Conservation (phyloP, 2,797 vertebrate genomes). For the Antennarius maculatus region DNA sequence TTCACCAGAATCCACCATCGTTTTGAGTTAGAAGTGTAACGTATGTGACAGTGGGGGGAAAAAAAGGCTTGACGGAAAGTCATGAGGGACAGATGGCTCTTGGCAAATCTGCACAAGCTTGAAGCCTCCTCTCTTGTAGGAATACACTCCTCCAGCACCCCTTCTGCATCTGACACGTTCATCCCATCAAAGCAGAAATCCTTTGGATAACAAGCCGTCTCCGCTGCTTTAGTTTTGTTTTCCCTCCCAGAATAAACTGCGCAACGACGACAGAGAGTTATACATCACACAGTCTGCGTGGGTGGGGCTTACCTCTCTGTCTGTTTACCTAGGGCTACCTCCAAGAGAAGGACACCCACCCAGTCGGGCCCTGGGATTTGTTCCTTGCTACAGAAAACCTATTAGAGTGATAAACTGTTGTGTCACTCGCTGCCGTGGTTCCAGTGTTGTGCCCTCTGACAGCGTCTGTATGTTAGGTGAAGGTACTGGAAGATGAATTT, state of each 20-base stretch:
- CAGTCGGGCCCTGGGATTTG: slow-evolving; percentile 53
- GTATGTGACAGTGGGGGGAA: slow-evolving; percentile 12
- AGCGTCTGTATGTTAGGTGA: slow-evolving; percentile 1
- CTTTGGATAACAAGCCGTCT: slow-evolving; percentile 73
- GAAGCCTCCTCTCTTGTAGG: slow-evolving; percentile 48
- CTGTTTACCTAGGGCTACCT: slow-evolving; percentile 48
- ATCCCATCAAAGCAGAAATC: slow-evolving; percentile 73
- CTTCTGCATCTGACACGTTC: slow-evolving; percentile 45
- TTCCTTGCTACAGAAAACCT: slow-evolving; percentile 65
- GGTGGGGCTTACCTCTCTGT: slow-evolving; percentile 25
- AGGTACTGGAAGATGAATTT: slow-evolving; percentile 45
- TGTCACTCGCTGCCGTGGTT: slow-evolving; percentile 49
- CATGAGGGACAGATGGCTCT: slow-evolving; percentile 42
- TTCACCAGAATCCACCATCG: slow-evolving; percentile 10
- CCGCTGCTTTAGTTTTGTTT: slow-evolving; percentile 63
- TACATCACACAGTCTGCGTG: slow-evolving; percentile 51
- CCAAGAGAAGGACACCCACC: slow-evolving; percentile 58
- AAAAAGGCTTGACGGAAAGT: slow-evolving; percentile 47
- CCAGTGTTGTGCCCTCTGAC: slow-evolving; percentile 42
- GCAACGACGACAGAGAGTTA: slow-evolving; percentile 63
- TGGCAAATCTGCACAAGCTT: slow-evolving; percentile 46
- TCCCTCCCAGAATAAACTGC: slow-evolving; percentile 62
- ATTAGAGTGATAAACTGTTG: slow-evolving; percentile 72
- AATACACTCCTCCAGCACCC: slow-evolving; percentile 54
- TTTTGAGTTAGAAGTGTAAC: slow-evolving; percentile 23